These are phyloP conservation scores for Pterostichus niger DNA, from an alignment of 2,888 invertebrate species.

Conservation along the genomic window DNA sequence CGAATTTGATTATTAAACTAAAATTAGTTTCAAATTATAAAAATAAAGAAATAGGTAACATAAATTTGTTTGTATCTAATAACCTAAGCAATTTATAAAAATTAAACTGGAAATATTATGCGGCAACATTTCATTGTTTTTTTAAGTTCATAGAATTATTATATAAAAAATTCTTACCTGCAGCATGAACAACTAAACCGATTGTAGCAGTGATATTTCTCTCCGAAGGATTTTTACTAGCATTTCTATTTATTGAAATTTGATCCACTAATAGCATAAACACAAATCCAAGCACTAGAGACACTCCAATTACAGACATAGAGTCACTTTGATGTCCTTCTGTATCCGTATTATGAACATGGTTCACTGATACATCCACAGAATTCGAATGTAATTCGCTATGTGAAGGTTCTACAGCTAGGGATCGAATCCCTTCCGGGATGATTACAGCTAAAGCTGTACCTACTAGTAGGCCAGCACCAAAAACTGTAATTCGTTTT, in stretches of 20 bases:
- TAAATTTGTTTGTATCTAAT: no score
- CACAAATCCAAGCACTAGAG: constrained; percentile 96
- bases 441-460: constrained; percentile 98
- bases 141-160: no score
- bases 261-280: constrained; percentile 99
- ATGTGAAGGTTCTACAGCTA: constrained; percentile 77
- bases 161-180: constrained; percentile 80
- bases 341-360: constrained; percentile 74
- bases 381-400: constrained; percentile 73
- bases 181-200: constrained; percentile 98
- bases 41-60: no score
- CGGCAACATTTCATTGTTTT: no score
- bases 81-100: no score
- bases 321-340: constrained; percentile 79
- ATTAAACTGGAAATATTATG: no score
- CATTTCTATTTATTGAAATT: constrained; percentile 76
- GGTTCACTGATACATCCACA: constrained; percentile 68
- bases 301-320: constrained; percentile 92
- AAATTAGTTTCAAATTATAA: no score
- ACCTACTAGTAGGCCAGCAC: constrained; percentile 97
- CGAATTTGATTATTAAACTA: no score
- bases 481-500: constrained; percentile 95
- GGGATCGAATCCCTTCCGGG: constrained; percentile 96
- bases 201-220: constrained; percentile 95
- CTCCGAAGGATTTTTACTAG: constrained; percentile 82